phyloP scores from a whole-genome alignment of 2,113 vertebrate genomes.

The Vireo altiloquus region DNA sequence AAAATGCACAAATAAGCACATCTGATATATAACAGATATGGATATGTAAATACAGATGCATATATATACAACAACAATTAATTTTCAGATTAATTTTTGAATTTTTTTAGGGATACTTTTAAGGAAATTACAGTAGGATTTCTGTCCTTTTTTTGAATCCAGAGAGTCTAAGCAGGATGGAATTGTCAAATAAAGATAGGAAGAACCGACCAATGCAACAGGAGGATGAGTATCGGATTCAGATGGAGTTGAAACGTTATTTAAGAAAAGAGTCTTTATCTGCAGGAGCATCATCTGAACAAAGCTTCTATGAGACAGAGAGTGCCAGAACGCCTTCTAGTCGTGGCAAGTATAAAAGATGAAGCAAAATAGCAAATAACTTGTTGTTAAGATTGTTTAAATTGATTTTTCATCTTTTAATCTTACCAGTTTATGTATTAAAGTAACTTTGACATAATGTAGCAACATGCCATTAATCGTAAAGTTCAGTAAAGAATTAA shows the following conservation, averaged over 20 bases:
- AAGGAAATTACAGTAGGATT: background rate
- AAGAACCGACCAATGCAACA: constrained; percentile 95
- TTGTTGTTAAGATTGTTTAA: background rate
- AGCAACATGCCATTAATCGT: background rate
- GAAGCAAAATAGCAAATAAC: background rate
- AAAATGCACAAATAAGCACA: background rate
- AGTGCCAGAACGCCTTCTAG: constrained; percentile 89
- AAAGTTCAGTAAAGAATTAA: background rate
- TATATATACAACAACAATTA: too few species aligned
- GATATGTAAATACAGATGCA: too few species aligned
- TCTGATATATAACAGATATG: background rate
- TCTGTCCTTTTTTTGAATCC: constrained; percentile 31
- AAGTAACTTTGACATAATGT: background rate
- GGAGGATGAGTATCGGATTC: constrained; percentile 95
- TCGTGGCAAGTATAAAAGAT: constrained; percentile 78
- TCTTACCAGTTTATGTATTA: background rate
- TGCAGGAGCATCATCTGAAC: constrained; percentile 77
- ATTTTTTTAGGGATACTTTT: background rate
- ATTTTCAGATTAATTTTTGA: background rate
- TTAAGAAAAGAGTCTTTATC: constrained; percentile 87
- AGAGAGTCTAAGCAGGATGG: constrained; percentile 83
- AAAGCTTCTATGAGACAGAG: constrained; percentile 91
- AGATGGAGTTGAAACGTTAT: constrained; percentile 91
- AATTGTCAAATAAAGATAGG: constrained; percentile 81
- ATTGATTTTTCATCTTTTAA: background rate